Percentiles rank a stretch among this genome's conserved stretches.
phyloP scores from a whole-genome alignment of 1,140 invertebrate genomes.

The Brevipalpus yothersi region DNA sequence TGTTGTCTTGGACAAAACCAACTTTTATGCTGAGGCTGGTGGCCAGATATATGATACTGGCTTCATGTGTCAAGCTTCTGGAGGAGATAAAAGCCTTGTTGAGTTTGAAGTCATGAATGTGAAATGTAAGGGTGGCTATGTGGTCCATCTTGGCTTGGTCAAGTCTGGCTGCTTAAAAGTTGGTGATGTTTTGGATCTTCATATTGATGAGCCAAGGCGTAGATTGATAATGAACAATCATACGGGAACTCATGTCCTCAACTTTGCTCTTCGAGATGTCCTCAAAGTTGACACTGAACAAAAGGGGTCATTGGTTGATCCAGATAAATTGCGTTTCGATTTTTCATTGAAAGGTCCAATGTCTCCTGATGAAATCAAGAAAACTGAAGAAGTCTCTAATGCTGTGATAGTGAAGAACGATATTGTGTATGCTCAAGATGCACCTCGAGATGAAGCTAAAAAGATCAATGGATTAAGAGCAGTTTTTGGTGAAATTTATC shows the following conservation, averaged over 20 bases:
- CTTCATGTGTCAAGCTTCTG: conserved; percentile 68
- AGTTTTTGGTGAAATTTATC: conserved; percentile 97
- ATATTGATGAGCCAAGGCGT: conserved; percentile 57
- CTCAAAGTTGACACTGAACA: conserved; percentile 78
- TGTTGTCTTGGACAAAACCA: conserved; percentile 66
- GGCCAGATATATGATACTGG: conserved; percentile 96
- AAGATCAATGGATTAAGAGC: conserved; percentile 79
- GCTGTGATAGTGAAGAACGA: conserved; percentile 51
- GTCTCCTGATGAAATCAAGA: conserved; percentile 58
- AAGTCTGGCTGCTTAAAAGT: conserved; percentile 45
- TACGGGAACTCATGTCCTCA: conserved; percentile 90
- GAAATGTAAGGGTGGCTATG: conserved; percentile 83
- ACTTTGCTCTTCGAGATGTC: conserved; percentile 72
- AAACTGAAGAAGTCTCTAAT: conserved; percentile 51
- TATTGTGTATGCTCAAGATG: conserved; percentile 67
- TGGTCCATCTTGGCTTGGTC: conserved; percentile 58
- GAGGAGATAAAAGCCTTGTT: conserved; percentile 35
- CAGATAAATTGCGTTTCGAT: conserved; percentile 86
- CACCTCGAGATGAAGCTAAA: conserved; percentile 58
- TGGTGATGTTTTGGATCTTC: conserved; percentile 57
- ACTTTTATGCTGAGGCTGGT: conserved; percentile 84
- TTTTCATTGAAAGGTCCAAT: conserved; percentile 60
- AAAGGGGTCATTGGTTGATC: conserved; percentile 90
- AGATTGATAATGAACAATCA: conserved; percentile 93
- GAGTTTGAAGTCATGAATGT: conserved; percentile 85